A percentile compares a stretch with the other conserved stretches of the same genome.
Evolutionary conservation across 2,113 vertebrate genomes (phyloP).

Genomic region (Pygoscelis antarcticus): DNA sequence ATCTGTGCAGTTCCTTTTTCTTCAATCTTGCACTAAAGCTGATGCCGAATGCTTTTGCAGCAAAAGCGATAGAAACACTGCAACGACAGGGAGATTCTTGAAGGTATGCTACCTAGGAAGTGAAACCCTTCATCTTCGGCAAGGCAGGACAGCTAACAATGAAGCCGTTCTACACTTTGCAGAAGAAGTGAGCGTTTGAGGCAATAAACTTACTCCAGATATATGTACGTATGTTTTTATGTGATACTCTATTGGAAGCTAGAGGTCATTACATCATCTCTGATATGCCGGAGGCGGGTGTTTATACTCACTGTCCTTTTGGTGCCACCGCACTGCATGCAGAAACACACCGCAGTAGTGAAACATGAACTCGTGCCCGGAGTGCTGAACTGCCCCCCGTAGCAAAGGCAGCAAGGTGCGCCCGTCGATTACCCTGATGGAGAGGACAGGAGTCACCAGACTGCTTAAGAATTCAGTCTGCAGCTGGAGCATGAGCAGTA

Average conservation of each 20-base stretch:
- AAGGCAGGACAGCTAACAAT: background rate
- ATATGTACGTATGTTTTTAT: accelerated
- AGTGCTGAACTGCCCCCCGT: constrained; percentile 60
- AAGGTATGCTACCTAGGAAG: background rate
- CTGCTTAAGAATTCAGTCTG: background rate
- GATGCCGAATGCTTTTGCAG: background rate
- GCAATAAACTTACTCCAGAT: background rate
- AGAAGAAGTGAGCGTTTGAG: background rate
- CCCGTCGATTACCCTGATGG: constrained; percentile 76
- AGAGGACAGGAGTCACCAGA: background rate
- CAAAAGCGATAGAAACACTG: background rate
- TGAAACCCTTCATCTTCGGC: background rate
- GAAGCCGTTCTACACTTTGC: background rate
- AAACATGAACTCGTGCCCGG: constrained; percentile 86
- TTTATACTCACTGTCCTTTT: constrained; percentile 77
- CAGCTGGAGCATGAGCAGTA: background rate
- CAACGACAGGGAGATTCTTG: background rate
- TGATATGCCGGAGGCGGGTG: background rate
- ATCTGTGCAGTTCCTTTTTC: background rate
- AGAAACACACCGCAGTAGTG: constrained; percentile 85
- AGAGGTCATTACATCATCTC: background rate
- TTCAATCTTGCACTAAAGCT: background rate
- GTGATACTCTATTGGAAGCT: accelerated
- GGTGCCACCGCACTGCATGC: constrained; percentile 85
- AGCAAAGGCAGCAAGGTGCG: constrained; percentile 81